phyloP scores from a whole-genome alignment of 2,113 vertebrate species.

The Micronisus gabar region DNA sequence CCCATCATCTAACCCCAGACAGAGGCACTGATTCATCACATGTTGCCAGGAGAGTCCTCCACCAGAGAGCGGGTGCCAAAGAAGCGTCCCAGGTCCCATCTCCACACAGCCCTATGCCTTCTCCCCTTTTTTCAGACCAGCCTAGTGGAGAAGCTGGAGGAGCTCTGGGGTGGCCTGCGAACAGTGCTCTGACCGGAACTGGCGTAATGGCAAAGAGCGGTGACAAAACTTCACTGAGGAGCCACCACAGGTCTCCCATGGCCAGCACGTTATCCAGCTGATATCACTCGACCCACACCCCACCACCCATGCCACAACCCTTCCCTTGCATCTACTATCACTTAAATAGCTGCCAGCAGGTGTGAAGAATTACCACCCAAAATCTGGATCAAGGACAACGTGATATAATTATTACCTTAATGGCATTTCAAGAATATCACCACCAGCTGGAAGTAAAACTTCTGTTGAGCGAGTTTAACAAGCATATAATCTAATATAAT shows the following conservation, averaged over 20 bases:
- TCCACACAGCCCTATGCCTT: neutral
- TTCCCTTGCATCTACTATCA: neutral
- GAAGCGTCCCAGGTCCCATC: neutral
- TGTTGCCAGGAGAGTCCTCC: neutral
- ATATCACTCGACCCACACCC: neutral
- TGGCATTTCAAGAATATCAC: neutral
- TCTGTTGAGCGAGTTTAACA: constrained; percentile 44
- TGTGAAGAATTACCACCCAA: neutral
- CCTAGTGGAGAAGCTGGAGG: neutral
- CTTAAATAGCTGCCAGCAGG: neutral
- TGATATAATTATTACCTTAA: neutral
- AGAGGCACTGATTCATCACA: neutral
- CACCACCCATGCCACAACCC: neutral
- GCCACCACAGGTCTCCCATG: neutral
- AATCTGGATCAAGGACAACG: neutral
- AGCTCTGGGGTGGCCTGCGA: neutral
- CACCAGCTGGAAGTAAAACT: neutral
- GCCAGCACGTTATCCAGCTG: neutral
- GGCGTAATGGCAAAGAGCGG: rapidly evolving
- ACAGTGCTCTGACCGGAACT: neutral
- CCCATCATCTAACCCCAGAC: neutral
- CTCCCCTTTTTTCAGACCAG: neutral
- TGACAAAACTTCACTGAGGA: neutral
- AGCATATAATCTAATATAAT: constrained; percentile 26
- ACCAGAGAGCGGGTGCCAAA: neutral